A percentile compares a stretch with the other conserved stretches of the same genome.
phyloP scores from a whole-genome alignment of 2,113 vertebrate species.

The Dasyornis broadbenti region DNA sequence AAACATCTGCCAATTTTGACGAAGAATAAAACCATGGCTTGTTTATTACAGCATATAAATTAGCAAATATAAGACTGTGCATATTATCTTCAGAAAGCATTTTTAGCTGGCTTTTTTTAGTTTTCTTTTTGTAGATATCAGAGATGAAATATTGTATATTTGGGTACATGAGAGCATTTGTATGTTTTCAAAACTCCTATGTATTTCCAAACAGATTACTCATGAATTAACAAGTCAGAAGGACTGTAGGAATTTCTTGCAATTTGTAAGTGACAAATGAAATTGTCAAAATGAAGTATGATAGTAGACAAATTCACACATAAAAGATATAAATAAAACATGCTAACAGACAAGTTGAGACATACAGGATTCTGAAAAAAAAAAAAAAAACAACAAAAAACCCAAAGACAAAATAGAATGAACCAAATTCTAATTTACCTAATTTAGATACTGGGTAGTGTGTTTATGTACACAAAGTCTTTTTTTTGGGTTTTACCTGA shows the following conservation, averaged over 20 bases:
- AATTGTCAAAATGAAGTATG: neutral
- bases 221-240: neutral
- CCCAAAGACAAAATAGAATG: neutral
- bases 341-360: neutral
- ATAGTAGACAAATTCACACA: neutral
- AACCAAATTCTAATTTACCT: neutral
- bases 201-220: neutral
- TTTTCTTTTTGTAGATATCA: neutral
- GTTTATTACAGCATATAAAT: neutral
- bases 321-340: neutral
- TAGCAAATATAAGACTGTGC: neutral
- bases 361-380: neutral
- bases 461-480: neutral
- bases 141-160: neutral
- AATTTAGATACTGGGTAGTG: neutral
- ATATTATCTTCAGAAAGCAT: neutral
- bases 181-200: neutral
- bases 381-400: neutral
- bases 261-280: neutral
- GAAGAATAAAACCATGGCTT: neutral
- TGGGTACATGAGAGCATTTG: neutral
- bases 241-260: neutral
- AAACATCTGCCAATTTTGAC: neutral
- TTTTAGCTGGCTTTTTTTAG: neutral
- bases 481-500: slow-evolving; percentile 63